A percentile compares a stretch with the other conserved stretches of the same genome.
phyloP scores from a whole-genome alignment of 2,797 vertebrate species.

The Arrhamphus sclerolepis region DNA sequence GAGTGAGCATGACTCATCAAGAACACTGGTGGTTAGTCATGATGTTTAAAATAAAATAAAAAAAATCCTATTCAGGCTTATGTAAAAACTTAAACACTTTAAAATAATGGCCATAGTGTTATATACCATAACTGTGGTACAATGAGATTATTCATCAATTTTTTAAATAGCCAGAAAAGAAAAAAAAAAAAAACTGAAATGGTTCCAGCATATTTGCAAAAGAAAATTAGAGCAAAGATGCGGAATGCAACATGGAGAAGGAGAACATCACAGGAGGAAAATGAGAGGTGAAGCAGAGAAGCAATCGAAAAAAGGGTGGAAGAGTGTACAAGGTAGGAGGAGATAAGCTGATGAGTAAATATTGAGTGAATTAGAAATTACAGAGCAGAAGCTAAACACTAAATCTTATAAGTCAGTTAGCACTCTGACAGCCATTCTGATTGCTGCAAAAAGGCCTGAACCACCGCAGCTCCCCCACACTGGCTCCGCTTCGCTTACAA shows the following conservation, averaged over 20 bases:
- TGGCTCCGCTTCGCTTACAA: neutral
- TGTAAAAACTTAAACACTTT: slow-evolving; percentile 10
- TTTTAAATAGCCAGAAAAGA: slow-evolving; percentile 16
- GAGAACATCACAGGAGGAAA: neutral
- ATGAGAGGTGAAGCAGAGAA: neutral
- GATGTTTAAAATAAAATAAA: neutral
- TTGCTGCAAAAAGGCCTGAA: neutral
- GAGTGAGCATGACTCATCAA: slow-evolving; percentile 34
- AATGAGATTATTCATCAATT: slow-evolving; percentile 30
- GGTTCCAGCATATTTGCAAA: neutral
- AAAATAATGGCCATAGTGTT: neutral
- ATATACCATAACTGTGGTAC: slow-evolving; percentile 18
- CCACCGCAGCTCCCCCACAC: neutral
- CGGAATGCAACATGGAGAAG: neutral
- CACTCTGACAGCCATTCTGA: neutral
- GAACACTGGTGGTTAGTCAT: neutral
- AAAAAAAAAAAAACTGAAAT: no score
- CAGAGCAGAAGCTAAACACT: neutral
- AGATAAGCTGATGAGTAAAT: neutral
- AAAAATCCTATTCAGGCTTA: neutral
- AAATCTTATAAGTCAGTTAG: neutral
- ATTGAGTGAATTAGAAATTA: neutral
- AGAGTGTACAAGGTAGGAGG: neutral
- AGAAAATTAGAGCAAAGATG: neutral
- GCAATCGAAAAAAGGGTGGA: neutral